Evolutionary conservation across 1,140 invertebrate genomes (phyloP).

Genomic region (Trypoxylus dichotomus): DNA sequence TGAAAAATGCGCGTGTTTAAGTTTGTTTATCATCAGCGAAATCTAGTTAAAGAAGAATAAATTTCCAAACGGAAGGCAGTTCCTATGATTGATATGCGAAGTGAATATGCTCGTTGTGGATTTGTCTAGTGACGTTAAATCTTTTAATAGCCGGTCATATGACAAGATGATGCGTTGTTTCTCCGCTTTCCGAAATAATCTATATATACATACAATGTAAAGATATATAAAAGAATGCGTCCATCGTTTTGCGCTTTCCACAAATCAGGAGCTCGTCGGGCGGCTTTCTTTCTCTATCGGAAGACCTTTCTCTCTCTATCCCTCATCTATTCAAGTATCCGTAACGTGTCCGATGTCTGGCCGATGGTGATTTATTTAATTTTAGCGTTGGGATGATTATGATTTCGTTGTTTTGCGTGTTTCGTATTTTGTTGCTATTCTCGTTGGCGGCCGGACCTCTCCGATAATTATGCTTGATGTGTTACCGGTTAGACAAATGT

Average conservation of each 20-base stretch:
- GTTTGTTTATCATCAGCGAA: not conserved
- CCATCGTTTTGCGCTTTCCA: not conserved
- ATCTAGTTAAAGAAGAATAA: not conserved
- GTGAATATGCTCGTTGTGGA: not conserved
- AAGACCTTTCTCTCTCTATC: not conserved
- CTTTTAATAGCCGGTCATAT: slow-evolving; percentile 2
- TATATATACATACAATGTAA: not conserved
- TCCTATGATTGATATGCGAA: not conserved
- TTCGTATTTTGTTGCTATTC: not conserved
- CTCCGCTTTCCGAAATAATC: not conserved
- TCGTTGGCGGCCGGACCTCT: not conserved
- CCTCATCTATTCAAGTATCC: not conserved
- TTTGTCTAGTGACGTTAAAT: not conserved
- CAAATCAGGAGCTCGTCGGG: not conserved
- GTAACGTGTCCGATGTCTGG: not conserved
- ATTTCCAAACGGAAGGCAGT: not conserved
- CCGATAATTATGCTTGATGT: not conserved
- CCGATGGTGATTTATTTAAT: slow-evolving; percentile 1
- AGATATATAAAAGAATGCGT: not conserved
- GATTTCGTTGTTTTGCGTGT: not conserved
- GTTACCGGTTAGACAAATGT: not conserved
- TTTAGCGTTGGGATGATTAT: not conserved
- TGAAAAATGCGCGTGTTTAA: no score
- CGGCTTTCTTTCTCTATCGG: not conserved
- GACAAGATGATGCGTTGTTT: slow-evolving; percentile 2